Percentiles rank a stretch among this genome's conserved stretches.
phyloP scores from a whole-genome alignment of 2,888 invertebrate species.

The Acronicta leporina region DNA sequence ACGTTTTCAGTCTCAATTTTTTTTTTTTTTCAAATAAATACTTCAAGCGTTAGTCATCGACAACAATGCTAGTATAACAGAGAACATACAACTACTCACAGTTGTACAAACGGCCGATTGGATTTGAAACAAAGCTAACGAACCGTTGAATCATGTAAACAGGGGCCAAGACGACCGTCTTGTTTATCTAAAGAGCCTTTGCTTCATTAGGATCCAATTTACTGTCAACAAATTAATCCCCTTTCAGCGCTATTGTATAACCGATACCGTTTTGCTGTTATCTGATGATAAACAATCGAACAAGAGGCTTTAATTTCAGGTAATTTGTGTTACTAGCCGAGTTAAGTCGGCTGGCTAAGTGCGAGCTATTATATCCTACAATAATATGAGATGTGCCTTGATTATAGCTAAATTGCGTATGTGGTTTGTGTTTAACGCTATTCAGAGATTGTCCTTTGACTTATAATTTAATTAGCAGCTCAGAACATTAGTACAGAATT shows the following conservation, averaged over 20 bases:
- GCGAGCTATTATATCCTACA: constrained; percentile 24
- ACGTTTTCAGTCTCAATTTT: too few relatives aligned
- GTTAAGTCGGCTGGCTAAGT: constrained; percentile 16
- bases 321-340: constrained; percentile 37
- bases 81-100: constrained; percentile 46
- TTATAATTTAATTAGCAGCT: constrained; percentile 8
- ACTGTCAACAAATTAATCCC: constrained; percentile 88
- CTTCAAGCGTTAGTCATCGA: constrained; percentile 22
- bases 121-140: constrained; percentile 89
- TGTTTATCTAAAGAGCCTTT: constrained; percentile 89
- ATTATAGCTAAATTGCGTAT: constrained; percentile 28
- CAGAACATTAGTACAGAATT: too few relatives aligned
- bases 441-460: constrained; percentile 14
- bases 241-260: constrained; percentile 73
- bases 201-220: constrained; percentile 89
- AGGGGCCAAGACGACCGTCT: constrained; percentile 87
- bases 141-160: constrained; percentile 88
- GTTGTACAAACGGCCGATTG: constrained; percentile 73
- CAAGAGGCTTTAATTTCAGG: constrained; percentile 43
- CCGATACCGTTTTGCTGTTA: constrained; percentile 58
- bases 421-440: constrained; percentile 9
- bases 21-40: neutral
- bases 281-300: constrained; percentile 47
- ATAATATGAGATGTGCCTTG: constrained; percentile 14
- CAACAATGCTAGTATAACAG: constrained; percentile 40